Conservation (phyloP, 2,888 invertebrate genomes). For the Crepidodera aurea region DNA sequence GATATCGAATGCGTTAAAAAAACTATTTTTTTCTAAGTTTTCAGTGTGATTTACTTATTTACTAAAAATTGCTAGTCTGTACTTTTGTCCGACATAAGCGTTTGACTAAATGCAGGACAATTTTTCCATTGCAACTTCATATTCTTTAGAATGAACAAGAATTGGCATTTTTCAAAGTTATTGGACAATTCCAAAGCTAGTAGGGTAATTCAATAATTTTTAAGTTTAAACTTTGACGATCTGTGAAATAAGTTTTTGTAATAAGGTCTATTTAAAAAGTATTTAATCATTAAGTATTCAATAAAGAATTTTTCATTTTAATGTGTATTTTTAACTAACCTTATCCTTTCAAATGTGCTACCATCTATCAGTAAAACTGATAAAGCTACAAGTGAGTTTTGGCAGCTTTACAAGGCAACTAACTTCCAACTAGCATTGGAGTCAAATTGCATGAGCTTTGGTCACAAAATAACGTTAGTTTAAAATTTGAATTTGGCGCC, state of each 20-base stretch:
- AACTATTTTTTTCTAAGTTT: background rate
- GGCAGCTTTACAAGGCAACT: too few relatives aligned
- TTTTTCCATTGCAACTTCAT: conserved; percentile 3
- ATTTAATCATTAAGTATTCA: conserved; percentile 38
- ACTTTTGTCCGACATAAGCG: conserved; percentile 1
- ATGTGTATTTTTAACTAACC: background rate
- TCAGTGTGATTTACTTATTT: conserved; percentile 13
- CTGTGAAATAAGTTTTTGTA: conserved; percentile 36
- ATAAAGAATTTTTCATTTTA: conserved; percentile 30
- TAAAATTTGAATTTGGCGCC: too few relatives aligned
- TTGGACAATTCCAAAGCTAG: background rate
- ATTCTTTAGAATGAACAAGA: conserved; percentile 8
- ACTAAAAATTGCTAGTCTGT: conserved; percentile 13
- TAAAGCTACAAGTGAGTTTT: too few relatives aligned
- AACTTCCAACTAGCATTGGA: too few relatives aligned
- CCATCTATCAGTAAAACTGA: too few relatives aligned
- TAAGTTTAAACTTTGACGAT: conserved; percentile 33
- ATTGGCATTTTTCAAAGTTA: background rate
- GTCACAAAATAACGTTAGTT: too few relatives aligned
- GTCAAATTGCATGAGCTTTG: too few relatives aligned
- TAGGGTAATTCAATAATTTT: background rate
- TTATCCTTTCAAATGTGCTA: background rate
- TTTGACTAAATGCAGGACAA: background rate
- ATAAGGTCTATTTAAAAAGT: conserved; percentile 35
- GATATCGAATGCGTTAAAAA: conserved; percentile 88